Evolutionary conservation across 2,797 vertebrate species (phyloP), one percentile per base, ranked within the genome.

Genomic region (Lepilemur ruficaudatus): DNA sequence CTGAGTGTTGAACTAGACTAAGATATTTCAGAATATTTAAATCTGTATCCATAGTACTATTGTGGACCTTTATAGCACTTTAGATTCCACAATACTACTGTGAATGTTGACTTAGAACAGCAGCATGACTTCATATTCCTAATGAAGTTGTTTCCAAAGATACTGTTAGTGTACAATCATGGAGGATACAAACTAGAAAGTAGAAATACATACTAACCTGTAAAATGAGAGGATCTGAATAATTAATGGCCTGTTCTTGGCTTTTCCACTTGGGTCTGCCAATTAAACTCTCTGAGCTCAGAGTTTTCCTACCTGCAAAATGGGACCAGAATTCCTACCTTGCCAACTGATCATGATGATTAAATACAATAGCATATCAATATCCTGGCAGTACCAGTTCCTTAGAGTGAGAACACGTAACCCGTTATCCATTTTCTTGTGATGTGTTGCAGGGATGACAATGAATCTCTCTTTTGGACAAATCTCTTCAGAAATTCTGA

Each of bases 11-110:
- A 85, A 35, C 28, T 85, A 50, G 14, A 78, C 89, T 85, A 96
- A 85, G n/a, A 8, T 92, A 67, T 92, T 97, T 85, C 52, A 82
- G 55, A 92, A 95, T 91, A 81, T 72, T 97, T 95, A 25, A 88
- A 11, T 92, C 55, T 94, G 76, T 46, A 84, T 84, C 48, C 8
- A 23, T 85, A 69, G 57, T 73, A 84, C 63, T 93, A 81, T 72
- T 82, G 17, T 89, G 50, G 32, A 72, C 28, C 43, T 93, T 73
- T 69, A 14, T 73, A 88, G 79, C 20, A 94, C 79, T 80, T 90
- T 75, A 32, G 38, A 89, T 96, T 96, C 50, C 22, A 89, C 20
- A 67, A 30, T 46, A 92, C 32, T 81, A 83, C 46, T 67, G 3
- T 84, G 86, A 93, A 79, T 83, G 46, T 89, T 88, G 30, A 95